Conservation (phyloP, 2,797 vertebrate genomes). For the Urocyon cinereoargenteus region DNA sequence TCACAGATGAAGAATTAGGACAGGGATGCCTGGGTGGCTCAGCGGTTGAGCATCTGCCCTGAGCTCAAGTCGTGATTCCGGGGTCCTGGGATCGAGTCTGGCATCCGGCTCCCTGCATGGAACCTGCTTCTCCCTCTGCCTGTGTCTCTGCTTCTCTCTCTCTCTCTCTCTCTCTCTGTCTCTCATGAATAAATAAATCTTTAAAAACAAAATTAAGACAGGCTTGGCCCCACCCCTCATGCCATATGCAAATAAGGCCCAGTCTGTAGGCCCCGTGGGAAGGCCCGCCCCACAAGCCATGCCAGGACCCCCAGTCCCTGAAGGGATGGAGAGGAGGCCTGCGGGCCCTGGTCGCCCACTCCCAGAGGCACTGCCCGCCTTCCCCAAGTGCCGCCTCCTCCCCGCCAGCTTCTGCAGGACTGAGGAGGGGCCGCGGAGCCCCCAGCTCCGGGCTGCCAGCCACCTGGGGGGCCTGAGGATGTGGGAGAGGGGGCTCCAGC, state of each 20-base stretch:
- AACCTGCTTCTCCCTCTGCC: too few relatives aligned
- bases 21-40: background rate
- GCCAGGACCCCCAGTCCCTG: accelerated
- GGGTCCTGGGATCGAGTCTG: too few relatives aligned
- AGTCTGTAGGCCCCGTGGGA: too few relatives aligned
- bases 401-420: background rate
- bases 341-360: background rate
- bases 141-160: too few relatives aligned
- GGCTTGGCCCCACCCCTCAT: background rate
- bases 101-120: too few relatives aligned
- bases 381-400: background rate
- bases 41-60: too few relatives aligned
- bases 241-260: background rate
- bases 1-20: background rate
- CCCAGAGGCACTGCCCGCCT: background rate
- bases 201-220: background rate
- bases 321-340: background rate
- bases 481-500: background rate
- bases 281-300: accelerated
- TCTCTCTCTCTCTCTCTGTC: too few relatives aligned
- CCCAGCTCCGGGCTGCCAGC: background rate
- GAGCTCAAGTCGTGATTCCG: too few relatives aligned
- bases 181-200: too few relatives aligned
- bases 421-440: background rate
- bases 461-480: background rate